A percentile compares a stretch with the other conserved stretches of the same genome.
Evolutionary conservation across 2,888 invertebrate genomes (phyloP).

Genomic region (Heliothis peltigera): DNA sequence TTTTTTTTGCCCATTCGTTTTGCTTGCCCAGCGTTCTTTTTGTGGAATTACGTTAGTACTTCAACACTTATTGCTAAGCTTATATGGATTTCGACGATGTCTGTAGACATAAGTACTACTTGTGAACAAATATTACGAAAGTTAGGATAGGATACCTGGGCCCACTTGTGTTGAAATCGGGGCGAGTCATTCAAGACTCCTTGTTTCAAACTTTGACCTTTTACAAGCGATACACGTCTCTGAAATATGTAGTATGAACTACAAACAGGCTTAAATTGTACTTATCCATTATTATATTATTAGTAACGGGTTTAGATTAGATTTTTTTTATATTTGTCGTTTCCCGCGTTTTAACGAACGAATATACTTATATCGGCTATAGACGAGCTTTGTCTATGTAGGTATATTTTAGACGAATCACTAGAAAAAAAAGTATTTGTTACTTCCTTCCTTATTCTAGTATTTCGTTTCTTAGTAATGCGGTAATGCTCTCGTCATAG

Average conservation of each 20-base stretch:
- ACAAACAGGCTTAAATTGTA: not conserved
- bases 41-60: too few relatives aligned
- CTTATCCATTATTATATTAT: too few relatives aligned
- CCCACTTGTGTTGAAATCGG: conserved; percentile 31
- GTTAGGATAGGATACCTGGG: not conserved
- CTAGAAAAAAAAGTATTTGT: too few relatives aligned
- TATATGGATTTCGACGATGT: not conserved
- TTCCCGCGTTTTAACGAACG: too few relatives aligned
- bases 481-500: not conserved
- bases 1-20: too few relatives aligned
- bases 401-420: too few relatives aligned
- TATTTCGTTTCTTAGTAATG: not conserved
- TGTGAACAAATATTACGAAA: conserved; percentile 13
- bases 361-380: too few relatives aligned
- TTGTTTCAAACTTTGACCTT: conserved; percentile 35
- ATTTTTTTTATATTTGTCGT: too few relatives aligned
- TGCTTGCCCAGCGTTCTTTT: too few relatives aligned
- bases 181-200: conserved; percentile 11
- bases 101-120: not conserved
- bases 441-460: not conserved
- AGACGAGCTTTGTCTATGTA: too few relatives aligned
- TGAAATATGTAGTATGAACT: not conserved
- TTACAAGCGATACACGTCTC: conserved; percentile 12
- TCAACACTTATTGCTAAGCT: too few relatives aligned
- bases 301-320: too few relatives aligned